Base-by-base conservation (phyloP, 2,797 vertebrate genomes). In the Synanceia verrucosa region DNA sequence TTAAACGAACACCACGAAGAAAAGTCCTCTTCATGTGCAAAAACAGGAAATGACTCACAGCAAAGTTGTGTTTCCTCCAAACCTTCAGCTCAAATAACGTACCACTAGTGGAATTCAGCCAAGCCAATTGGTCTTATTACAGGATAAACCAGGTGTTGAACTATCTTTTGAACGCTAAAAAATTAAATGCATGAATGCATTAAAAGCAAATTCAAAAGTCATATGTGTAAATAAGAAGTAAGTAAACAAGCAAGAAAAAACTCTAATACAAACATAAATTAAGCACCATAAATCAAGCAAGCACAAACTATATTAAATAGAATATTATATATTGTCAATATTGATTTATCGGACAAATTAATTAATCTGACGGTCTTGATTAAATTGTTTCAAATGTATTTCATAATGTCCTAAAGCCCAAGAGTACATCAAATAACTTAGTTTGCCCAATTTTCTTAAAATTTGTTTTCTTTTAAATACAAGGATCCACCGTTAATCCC, bases 31-130 rank as follows among this genome's bases (percentile, higher is more conserved):
- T 64, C 52, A 51, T 52, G 53, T 41, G 41, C 34, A 48, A 50
- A 70, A 84, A 87, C 78, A 87, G 83, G 86, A 90, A 87, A 76
- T 5, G 9, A 29, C 51, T 36, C 62, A 59, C 29, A 34, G 34
- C 12, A 46, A 34, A 34, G 61, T 39, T 57, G 31, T 68, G 31
- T 64, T 81, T 84, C 66, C 80, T 68, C 29, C 11, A 46, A 33
- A 80, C 43, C 36, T 41, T 59, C 16, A 66, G 12, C 33, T 46
- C 13, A 63, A 59, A 48, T 6, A 26, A 39, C 5, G 0, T 7
- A 28, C 10, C 6, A 4, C 10, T 23, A 18, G 4, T 33, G 4
- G 3, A 24, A 6, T 58, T 11, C 1, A 16, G 11, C 6, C 43
- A 51, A 21, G 43, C 13, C 23, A 7, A 31, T n/a, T 16, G 0